Base-by-base conservation (phyloP, 30 jellyfish, hydroid and myxozoan genomes). In the Aurelia sp. region DNA sequence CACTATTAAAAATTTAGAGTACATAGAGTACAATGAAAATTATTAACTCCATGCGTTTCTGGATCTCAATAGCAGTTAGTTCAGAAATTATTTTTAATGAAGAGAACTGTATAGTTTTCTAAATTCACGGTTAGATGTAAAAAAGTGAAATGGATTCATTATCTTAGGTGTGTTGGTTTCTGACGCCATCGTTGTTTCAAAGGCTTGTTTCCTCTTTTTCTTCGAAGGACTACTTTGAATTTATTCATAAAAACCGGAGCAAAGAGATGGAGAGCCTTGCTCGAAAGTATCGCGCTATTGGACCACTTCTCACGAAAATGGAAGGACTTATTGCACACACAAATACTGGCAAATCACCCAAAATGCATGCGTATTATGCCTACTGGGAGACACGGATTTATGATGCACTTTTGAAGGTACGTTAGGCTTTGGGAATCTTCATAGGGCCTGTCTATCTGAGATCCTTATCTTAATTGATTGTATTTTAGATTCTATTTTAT, bases 321-420 rank as follows among this genome's bases (percentile, higher is more conserved):
- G 99, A 95, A 71, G 99, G 99, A 3, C 87, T 95, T 18, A 87
- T 95, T 33, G 98, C 96, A 53, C 99, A 95, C 62, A 95, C 97
- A 1, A 95, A 95, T 91, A 95, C 97, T n/a, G 99, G 99, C 4
- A 80, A 64, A 50, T 84, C 99, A 70, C 91, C 91, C 44, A 86
- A 76, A 84, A 79, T 95, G 87, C 90, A 51, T 69, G 41, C 92
- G 17, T 95, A 95, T 71, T 95, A 95, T 75, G 71, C 88, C 21
- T 86, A 89, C 88, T 95, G 99, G 99, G 99, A 95, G 81, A 55
- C 84, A 20, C 76, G 87, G 65, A 71, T 95, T 5, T 95, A 91
- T 57, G 96, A 95, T 8, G 67, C 99, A n/a, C 94, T 95, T 13
- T 61, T 89, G 57, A 90, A 95, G 98, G 99, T 95, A 70, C 11